phyloP scores from a whole-genome alignment of 1,140 invertebrate genomes.

The Trinorchestia longiramus region DNA sequence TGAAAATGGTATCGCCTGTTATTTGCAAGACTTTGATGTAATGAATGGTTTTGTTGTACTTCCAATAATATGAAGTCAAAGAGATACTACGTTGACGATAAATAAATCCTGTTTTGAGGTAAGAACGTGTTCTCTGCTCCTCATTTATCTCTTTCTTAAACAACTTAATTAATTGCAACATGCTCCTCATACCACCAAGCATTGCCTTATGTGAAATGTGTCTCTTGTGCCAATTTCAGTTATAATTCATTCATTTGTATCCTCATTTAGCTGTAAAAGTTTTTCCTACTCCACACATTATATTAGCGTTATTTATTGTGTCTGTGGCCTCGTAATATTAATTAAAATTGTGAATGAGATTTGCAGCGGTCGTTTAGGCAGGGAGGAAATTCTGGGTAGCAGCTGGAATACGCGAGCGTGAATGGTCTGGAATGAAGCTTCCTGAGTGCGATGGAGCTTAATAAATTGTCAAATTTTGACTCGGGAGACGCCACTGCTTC shows the following conservation, averaged over 20 bases:
- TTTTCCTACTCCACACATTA: not conserved
- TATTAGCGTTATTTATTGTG: not conserved
- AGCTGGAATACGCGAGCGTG: not conserved
- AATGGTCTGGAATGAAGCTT: not conserved
- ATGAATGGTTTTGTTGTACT: no score
- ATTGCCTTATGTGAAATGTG: no score
- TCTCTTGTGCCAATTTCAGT: not conserved
- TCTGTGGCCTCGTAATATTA: not conserved
- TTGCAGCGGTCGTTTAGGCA: not conserved
- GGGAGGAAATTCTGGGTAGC: no score
- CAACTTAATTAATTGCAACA: no score
- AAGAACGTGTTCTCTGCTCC: no score
- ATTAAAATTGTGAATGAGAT: not conserved
- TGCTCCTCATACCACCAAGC: no score
- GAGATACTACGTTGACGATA: no score
- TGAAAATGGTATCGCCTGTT: no score
- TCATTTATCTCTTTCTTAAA: no score
- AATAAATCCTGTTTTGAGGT: no score
- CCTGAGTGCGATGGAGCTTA: not conserved
- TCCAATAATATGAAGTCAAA: no score
- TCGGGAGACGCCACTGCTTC: not conserved
- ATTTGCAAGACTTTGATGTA: no score
- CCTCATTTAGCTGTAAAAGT: not conserved
- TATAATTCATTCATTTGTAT: not conserved
- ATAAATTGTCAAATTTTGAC: not conserved